Conservation (phyloP, 1,140 invertebrate species). For the Panagrolaimus sp. region DNA sequence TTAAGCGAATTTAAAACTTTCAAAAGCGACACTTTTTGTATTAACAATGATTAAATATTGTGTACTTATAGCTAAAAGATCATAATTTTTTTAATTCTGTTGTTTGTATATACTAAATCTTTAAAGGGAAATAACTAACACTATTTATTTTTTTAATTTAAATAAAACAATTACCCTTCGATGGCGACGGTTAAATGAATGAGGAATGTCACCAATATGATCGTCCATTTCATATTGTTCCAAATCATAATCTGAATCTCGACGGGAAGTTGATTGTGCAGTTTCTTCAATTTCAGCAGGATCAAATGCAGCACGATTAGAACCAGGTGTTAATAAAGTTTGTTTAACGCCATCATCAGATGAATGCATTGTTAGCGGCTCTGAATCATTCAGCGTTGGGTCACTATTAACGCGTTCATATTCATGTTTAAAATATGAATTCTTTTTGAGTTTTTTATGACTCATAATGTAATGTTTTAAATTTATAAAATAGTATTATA, state of each 20-base stretch:
- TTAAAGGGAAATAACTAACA: too few species aligned
- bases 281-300: constrained; percentile 18
- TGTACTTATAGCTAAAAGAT: too few species aligned
- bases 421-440: constrained; percentile 1
- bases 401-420: constrained; percentile 13
- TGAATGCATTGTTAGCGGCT: constrained; percentile 6
- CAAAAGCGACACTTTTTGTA: too few species aligned
- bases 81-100: too few species aligned
- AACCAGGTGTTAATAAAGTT: constrained; percentile 2
- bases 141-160: too few species aligned
- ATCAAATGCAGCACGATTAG: constrained; percentile 8
- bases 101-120: too few species aligned
- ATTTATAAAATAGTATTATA: too few species aligned
- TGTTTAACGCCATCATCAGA: constrained; percentile 2
- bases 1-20: too few species aligned
- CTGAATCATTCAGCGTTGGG: constrained; percentile 1
- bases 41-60: too few species aligned
- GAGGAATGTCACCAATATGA: constrained; percentile 48
- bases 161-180: constrained; percentile 21
- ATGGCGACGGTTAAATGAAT: constrained; percentile 38
- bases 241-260: constrained; percentile 40
- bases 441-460: too few species aligned
- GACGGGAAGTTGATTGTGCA: constrained; percentile 19
- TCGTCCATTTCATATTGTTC: constrained; percentile 51
- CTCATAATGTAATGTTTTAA: too few species aligned